Conservation (phyloP, 1,140 invertebrate genomes). For the Zaprionus kolodkinae region DNA sequence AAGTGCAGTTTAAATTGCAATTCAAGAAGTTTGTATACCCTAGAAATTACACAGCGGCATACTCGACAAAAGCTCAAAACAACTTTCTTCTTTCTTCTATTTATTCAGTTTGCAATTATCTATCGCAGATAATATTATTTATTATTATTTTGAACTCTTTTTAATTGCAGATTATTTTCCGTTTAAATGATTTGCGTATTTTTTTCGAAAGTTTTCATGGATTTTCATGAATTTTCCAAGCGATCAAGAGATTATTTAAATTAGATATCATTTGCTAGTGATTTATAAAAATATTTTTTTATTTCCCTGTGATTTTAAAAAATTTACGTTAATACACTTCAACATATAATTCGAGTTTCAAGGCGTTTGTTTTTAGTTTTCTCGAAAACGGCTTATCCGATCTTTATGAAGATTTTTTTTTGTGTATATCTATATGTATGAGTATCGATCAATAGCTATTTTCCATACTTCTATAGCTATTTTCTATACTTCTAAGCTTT, state of each 20-base stretch:
- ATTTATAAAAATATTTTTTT: not conserved
- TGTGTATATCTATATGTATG: no score
- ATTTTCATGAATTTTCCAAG: not conserved
- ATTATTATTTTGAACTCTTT: not conserved
- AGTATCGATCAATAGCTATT: no score
- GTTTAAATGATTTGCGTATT: not conserved
- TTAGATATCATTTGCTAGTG: not conserved
- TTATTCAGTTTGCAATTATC: not conserved
- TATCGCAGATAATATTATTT: not conserved
- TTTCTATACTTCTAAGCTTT: no score
- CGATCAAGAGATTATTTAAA: not conserved
- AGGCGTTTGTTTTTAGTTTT: no score
- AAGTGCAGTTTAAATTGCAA: constrained; percentile 37
- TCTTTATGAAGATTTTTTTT: no score
- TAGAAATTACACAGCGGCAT: constrained; percentile 9
- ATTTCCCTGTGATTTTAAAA: no score
- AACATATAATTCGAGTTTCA: no score
- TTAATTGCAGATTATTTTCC: constrained; percentile 3
- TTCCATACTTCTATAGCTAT: no score
- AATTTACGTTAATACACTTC: not conserved
- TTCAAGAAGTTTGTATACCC: constrained; percentile 34
- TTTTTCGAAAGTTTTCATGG: not conserved
- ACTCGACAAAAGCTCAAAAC: constrained; percentile 15
- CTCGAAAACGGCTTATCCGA: no score
- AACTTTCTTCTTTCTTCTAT: not conserved